Percentiles rank a stretch among this genome's conserved stretches.
These are phyloP conservation scores for Dynastes hyllus DNA, from an alignment of 2,888 invertebrate species.

Conservation along the genomic window DNA sequence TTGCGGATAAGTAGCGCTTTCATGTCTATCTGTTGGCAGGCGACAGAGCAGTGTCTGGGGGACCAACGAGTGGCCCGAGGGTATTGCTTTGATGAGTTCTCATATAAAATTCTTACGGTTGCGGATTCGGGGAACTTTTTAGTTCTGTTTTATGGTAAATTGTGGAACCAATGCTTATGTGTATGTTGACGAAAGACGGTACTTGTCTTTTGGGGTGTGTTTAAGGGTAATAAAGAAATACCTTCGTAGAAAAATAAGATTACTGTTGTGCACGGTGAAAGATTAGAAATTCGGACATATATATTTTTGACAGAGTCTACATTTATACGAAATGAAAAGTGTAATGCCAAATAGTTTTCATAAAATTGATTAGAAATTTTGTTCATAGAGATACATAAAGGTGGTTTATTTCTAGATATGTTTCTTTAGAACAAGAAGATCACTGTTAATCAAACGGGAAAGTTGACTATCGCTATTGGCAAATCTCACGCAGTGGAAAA, in stretches of 20 bases:
- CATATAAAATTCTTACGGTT: conserved; percentile 43
- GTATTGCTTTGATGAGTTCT: conserved; percentile 47
- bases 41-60: conserved; percentile 41
- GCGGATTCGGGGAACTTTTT: conserved; percentile 26
- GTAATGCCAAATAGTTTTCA: no score
- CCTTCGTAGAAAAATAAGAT: conserved; percentile 11
- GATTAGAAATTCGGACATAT: background rate
- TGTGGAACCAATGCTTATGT: conserved; percentile 5
- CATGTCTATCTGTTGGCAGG: conserved; percentile 46
- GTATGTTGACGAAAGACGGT: background rate
- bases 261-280: background rate
- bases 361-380: no score
- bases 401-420: no score
- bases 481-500: no score
- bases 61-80: conserved; percentile 35
- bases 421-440: no score
- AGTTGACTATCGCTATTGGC: no score
- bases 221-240: background rate
- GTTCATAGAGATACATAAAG: no score
- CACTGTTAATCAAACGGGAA: no score
- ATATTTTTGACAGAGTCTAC: background rate
- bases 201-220: background rate
- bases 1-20: conserved; percentile 46
- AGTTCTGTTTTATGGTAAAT: conserved; percentile 9
- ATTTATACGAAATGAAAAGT: no score